Percentiles rank a stretch among this genome's conserved stretches.
These are phyloP conservation scores for Fulmarus glacialis DNA, from an alignment of 2,113 vertebrate species.

Conservation along the genomic window DNA sequence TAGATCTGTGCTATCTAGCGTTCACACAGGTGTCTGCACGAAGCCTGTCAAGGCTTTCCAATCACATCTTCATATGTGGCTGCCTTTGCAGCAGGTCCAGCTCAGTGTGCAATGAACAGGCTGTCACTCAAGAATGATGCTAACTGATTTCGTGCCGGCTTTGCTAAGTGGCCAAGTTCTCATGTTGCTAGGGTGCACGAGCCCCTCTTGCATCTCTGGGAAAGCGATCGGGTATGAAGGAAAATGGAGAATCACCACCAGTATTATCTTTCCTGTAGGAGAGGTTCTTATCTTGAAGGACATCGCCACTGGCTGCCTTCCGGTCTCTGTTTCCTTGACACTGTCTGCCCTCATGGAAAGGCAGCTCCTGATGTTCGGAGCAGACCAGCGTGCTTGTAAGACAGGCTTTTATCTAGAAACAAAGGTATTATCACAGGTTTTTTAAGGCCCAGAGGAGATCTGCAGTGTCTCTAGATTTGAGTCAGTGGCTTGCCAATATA, in stretches of 20 bases:
- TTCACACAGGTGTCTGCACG: rapidly evolving
- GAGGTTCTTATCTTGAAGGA: neutral
- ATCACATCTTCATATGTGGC: neutral
- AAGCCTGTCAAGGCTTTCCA: neutral
- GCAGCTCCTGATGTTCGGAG: neutral
- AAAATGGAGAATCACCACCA: neutral
- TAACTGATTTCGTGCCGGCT: rapidly evolving
- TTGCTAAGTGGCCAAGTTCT: neutral
- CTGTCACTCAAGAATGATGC: neutral
- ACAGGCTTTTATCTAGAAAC: neutral
- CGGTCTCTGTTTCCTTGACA: neutral
- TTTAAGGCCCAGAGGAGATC: neutral
- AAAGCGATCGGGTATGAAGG: rapidly evolving
- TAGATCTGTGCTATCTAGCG: rapidly evolving
- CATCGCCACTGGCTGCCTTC: rapidly evolving
- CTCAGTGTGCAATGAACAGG: neutral
- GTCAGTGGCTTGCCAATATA: neutral
- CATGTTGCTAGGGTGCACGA: rapidly evolving
- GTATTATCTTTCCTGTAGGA: neutral
- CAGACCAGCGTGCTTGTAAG: neutral
- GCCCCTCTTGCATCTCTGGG: rapidly evolving
- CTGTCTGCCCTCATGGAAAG: neutral
- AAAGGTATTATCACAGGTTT: neutral
- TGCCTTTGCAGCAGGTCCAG: neutral
- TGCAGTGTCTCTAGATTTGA: neutral